Base-by-base conservation (phyloP, 2,888 invertebrate genomes). In the Cephus nigrinus region DNA sequence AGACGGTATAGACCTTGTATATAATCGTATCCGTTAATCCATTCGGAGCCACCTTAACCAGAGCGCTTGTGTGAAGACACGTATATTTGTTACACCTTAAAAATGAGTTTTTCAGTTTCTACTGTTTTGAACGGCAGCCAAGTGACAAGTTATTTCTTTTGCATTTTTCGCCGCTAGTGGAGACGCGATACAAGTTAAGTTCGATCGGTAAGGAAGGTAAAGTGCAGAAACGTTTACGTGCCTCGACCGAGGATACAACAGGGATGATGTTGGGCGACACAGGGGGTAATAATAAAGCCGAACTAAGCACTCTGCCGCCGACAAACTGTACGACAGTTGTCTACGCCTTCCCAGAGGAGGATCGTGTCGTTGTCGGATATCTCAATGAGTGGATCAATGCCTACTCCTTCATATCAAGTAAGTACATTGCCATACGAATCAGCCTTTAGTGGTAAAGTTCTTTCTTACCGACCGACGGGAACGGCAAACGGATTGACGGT, bases 331-430 rank as follows among this genome's bases (percentile, higher is more conserved):
- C 93, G 81, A 92, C 92, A 80, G 91, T 93, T 83, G 90, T 92
- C 88, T 92, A 92, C 88, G 88, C 92, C 76, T 87, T 90, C 80
- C 92, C 92, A 86, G 91, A 92, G 85, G 92, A 92, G 86, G 91
- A 92, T 84, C 90, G 90, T 68, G 88, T 89, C 86, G 93, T 94
- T 88, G 93, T 94, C 90, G 94, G 94, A 88, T 95, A 95, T 92
- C 92, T 95, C 90, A 93, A 94, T 83, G 94, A 95, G 89, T 95
- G 95, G 95, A 94, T 95, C 89, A 93, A 94, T 91, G 94, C 94
- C 84, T 95, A 94, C 92, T 93, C 93, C 85, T 95, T 94, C 90
- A 92, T 95, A 85, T 93, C 94, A 93, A 94, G 95, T 95, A 94
- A 94, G 95, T 95, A 91, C 76, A 33, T 33, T 31, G 15, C 36